Evolutionary conservation across 2,113 vertebrate genomes (phyloP).

Genomic region (Salminus brasiliensis): DNA sequence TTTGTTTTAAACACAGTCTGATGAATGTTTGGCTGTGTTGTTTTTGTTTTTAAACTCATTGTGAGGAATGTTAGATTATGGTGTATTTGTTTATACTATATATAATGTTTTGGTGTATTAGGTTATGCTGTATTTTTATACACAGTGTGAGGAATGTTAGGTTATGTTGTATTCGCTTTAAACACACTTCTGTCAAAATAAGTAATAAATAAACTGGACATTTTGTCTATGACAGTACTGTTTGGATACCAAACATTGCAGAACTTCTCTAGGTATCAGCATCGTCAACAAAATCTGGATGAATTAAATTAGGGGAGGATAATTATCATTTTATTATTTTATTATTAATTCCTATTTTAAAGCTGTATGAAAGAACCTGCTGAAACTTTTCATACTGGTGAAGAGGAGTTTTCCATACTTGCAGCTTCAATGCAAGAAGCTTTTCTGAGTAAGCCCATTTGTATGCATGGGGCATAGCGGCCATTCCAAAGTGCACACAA

Average conservation of each 20-base stretch:
- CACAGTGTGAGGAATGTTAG: too few relatives aligned
- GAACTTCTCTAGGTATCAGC: neutral
- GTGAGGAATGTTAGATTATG: too few relatives aligned
- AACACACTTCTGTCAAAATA: too few relatives aligned
- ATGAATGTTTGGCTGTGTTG: neutral
- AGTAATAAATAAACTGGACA: too few relatives aligned
- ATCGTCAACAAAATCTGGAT: neutral
- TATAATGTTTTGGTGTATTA: too few relatives aligned
- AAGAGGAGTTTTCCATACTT: conserved; percentile 12
- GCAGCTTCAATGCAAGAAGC: conserved; percentile 42
- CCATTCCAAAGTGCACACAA: conserved; percentile 59
- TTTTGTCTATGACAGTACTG: too few relatives aligned
- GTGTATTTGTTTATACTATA: too few relatives aligned
- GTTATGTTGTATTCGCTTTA: too few relatives aligned
- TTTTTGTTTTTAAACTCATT: neutral
- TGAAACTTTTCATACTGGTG: conserved; percentile 20
- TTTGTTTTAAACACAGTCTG: too few relatives aligned
- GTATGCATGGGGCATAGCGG: conserved; percentile 57
- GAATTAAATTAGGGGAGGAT: neutral
- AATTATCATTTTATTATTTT: too few relatives aligned
- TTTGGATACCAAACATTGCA: neutral
- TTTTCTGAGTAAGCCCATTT: conserved; percentile 58
- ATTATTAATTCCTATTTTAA: neutral
- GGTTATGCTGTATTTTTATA: too few relatives aligned
- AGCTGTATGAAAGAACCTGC: conserved; percentile 5